Percentiles rank a stretch among this genome's conserved stretches.
Evolutionary conservation across 53 echinoderm and acorn worm species (phyloP).

Genomic region (Stichopus horrens): DNA sequence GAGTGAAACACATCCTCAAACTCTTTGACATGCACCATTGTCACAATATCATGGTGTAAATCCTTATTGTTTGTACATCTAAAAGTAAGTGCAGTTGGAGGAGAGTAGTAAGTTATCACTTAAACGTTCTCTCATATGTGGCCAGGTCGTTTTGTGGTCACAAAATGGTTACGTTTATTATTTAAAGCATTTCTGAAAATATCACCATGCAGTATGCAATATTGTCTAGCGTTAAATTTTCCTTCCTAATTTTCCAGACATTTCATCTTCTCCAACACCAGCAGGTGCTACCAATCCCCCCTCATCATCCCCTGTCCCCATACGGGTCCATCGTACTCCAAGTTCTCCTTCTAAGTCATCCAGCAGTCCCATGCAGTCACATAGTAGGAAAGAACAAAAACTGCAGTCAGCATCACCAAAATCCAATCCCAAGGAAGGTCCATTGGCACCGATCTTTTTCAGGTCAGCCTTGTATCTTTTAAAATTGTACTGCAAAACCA

Average conservation of each 20-base stretch:
- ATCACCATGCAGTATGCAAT: too few relatives aligned
- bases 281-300: not conserved
- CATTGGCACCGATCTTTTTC: conserved; percentile 54
- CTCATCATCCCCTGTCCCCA: not conserved
- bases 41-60: too few relatives aligned
- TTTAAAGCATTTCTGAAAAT: too few relatives aligned
- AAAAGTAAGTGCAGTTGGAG: too few relatives aligned
- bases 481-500: too few relatives aligned
- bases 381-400: not conserved
- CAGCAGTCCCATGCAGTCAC: not conserved
- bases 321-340: not conserved
- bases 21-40: too few relatives aligned
- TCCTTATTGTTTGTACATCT: too few relatives aligned
- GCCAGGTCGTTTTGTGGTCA: too few relatives aligned
- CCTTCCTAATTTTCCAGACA: not conserved
- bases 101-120: too few relatives aligned
- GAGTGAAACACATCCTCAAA: too few relatives aligned
- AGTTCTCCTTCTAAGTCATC: not conserved
- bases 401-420: not conserved
- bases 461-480: conserved; percentile 29
- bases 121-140: too few relatives aligned
- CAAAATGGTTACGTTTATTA: too few relatives aligned
- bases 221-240: not conserved
- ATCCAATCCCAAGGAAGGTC: conserved; percentile 18
- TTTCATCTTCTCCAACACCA: not conserved